These are phyloP conservation scores for Uloborus plumipes DNA, from an alignment of 2,888 invertebrate genomes.

Conservation along the genomic window DNA sequence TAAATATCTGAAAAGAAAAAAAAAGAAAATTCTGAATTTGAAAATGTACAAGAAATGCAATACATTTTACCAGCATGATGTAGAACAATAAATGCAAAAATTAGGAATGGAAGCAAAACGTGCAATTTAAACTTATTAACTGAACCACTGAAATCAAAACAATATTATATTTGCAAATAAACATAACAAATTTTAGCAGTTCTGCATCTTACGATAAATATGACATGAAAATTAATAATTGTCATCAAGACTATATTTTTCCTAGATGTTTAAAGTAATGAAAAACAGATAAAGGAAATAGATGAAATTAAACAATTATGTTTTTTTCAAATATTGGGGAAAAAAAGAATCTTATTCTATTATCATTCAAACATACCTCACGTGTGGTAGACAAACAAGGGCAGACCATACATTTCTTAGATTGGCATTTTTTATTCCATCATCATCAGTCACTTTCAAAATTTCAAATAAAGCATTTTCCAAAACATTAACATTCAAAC, in stretches of 20 bases:
- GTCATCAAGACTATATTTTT: too few relatives aligned
- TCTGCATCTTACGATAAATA: too few relatives aligned
- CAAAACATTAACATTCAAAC: conserved; percentile 1
- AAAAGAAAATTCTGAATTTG: neutral
- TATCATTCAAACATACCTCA: conserved; percentile 67
- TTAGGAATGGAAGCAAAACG: too few relatives aligned
- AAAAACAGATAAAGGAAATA: neutral
- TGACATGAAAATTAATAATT: too few relatives aligned
- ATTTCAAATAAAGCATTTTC: conserved; percentile 20
- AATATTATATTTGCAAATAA: too few relatives aligned
- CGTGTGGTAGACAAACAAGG: conserved; percentile 69
- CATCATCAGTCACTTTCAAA: neutral
- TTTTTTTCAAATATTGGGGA: neutral
- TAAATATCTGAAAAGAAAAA: conserved; percentile 6
- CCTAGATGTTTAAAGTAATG: neutral
- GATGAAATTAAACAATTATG: neutral
- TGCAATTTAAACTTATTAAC: too few relatives aligned
- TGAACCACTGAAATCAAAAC: too few relatives aligned
- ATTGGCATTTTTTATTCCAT: neutral
- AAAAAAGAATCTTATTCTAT: too few relatives aligned
- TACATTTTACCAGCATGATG: neutral
- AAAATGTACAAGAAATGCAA: neutral
- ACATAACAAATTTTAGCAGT: too few relatives aligned
- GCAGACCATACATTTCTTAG: conserved; percentile 67
- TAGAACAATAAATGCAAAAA: too few relatives aligned